Base-by-base conservation (phyloP, 1,140 invertebrate species). In the Andricus grossulariae region DNA sequence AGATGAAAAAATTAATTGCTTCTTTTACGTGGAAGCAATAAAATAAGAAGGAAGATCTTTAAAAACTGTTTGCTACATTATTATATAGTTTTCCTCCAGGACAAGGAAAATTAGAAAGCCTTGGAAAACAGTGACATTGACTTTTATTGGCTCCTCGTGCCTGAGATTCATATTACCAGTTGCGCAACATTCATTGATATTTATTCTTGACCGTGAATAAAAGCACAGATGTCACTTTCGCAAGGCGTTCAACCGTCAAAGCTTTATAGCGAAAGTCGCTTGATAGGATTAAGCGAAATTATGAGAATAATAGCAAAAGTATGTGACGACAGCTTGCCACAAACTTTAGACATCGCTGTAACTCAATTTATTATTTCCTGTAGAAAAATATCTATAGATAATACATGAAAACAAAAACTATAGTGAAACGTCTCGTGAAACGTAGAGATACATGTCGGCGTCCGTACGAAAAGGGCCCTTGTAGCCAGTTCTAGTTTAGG, bases 61-160 rank as follows among this genome's bases (percentile, higher is more conserved):
- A 66, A 66, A 32, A 66, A 15, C 15, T 66, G 39, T 15, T 66
- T 66, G 39, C 39, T 32, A 39, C 32, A 15, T 25, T 45, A 25
- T 39, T 60, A 16, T 32, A 60, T 60, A 32, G 57, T 45, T 45
- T 45, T 45, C 25, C n/a, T 66, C 32, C 60, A 66, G 60, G 60
- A 66, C 25, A 66, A 66, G 60, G 60, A 45, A 66, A 66, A 39
- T 66, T 66, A 39, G 25, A 16, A 66, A 66, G 21, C 32, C 25
- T 66, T 66, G 60, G 60, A 45, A 66, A 66, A 39, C 25, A 45
- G 25, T 66, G 60, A 66, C 60, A 66, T 66, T 66, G 60, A 66
- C 25, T 66, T 66, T 66, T 66, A 66, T 66, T 66, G 60, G n/a
- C 32, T 66, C 60, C 60, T 66, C 60, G 15, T 66, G 60, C 15